Evolutionary conservation across 2,888 invertebrate genomes (phyloP).

Genomic region (Phorcus lineatus): DNA sequence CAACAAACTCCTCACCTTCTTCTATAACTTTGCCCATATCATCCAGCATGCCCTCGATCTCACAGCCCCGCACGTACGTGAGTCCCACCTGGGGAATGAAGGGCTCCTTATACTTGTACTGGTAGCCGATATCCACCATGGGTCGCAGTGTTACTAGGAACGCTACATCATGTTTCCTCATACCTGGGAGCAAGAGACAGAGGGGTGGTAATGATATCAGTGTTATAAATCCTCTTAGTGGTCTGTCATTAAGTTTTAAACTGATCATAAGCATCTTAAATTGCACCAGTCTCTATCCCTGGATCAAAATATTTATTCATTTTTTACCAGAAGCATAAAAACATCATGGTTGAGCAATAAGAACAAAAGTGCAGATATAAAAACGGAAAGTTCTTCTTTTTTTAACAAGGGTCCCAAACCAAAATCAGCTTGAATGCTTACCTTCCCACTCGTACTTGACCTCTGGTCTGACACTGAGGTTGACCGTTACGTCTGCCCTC

Average conservation of each 20-base stretch:
- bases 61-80: constrained; percentile 94
- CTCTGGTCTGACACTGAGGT: constrained; percentile 91
- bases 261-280: too few relatives aligned
- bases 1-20: constrained; percentile 79
- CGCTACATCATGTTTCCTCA: constrained; percentile 98
- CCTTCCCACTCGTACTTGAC: constrained; percentile 97
- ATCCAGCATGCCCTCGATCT: constrained; percentile 98
- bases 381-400: too few relatives aligned
- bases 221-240: too few relatives aligned
- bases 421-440: too few relatives aligned
- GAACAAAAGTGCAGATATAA: too few relatives aligned
- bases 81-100: constrained; percentile 96
- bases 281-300: too few relatives aligned
- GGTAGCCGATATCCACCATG: constrained; percentile 85
- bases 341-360: too few relatives aligned
- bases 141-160: constrained; percentile 95
- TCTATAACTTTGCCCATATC: constrained; percentile 94
- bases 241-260: too few relatives aligned
- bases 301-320: too few relatives aligned
- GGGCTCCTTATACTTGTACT: constrained; percentile 78
- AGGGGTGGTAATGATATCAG: not conserved
- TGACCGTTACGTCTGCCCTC: constrained; percentile 94
- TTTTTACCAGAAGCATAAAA: too few relatives aligned
- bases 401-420: too few relatives aligned
- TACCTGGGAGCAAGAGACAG: constrained; percentile 72